These are phyloP conservation scores for Rhipidura dahli DNA, from an alignment of 2,113 vertebrate species.

Conservation along the genomic window DNA sequence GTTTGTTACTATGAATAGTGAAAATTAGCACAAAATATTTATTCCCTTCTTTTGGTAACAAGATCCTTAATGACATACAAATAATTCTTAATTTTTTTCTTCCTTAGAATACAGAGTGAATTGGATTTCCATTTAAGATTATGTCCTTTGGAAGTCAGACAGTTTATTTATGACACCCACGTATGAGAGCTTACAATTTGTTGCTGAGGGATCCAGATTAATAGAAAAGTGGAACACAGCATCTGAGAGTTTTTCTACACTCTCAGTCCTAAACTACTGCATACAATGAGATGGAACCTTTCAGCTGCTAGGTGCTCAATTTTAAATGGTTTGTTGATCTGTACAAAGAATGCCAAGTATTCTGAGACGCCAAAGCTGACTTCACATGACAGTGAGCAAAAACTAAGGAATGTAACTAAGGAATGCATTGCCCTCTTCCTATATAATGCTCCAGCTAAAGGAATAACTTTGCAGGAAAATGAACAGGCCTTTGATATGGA, in stretches of 20 bases:
- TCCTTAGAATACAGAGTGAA: not conserved
- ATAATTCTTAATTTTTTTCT: not conserved
- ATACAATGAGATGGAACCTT: slow-evolving; percentile 35
- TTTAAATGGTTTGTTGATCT: slow-evolving; percentile 66
- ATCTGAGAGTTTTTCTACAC: slow-evolving; percentile 25
- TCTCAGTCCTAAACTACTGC: slow-evolving; percentile 36
- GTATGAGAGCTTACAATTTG: slow-evolving; percentile 32
- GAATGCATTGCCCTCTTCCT: not conserved
- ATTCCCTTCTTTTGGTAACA: slow-evolving; percentile 29
- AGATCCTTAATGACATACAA: not conserved
- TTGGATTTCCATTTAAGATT: slow-evolving; percentile 32
- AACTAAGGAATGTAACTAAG: slow-evolving; percentile 40
- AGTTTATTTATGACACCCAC: slow-evolving; percentile 29
- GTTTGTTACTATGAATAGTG: not conserved
- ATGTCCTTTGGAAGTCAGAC: slow-evolving; percentile 48
- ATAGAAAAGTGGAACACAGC: slow-evolving; percentile 33
- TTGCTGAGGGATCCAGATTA: slow-evolving; percentile 17
- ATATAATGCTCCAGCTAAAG: slow-evolving; percentile 32
- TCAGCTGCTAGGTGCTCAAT: slow-evolving; percentile 33
- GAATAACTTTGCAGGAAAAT: slow-evolving; percentile 34
- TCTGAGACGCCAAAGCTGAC: slow-evolving; percentile 1
- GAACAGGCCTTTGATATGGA: not conserved
- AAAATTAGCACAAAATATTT: slow-evolving; percentile 26
- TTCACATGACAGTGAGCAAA: slow-evolving; percentile 42
- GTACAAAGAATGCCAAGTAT: slow-evolving; percentile 41